phyloP scores from a whole-genome alignment of 2,113 vertebrate species.

The Nibea albiflora region DNA sequence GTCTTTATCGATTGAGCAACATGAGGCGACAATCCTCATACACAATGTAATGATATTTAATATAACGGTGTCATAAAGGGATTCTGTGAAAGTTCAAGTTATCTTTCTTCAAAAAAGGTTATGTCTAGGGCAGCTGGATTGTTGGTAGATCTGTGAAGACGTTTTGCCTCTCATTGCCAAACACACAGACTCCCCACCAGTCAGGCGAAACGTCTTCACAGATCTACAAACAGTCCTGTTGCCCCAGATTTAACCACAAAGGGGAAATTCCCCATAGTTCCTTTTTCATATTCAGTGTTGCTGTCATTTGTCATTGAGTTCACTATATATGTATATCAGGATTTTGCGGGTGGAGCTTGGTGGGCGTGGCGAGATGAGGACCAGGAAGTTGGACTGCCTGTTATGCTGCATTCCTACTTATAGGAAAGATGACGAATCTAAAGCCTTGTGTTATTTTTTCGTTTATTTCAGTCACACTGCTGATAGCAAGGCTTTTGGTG shows the following conservation, averaged over 20 bases:
- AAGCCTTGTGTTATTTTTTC: neutral
- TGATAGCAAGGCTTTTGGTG: neutral
- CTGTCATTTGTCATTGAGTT: too few species aligned
- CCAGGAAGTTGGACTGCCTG: neutral
- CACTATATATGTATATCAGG: neutral
- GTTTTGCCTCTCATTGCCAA: too few species aligned
- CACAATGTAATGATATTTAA: neutral
- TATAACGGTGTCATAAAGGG: neutral
- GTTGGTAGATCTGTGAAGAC: too few species aligned
- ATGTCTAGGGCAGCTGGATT: too few species aligned
- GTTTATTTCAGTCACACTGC: neutral
- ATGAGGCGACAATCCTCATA: neutral
- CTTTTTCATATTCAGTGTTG: neutral
- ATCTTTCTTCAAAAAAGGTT: too few species aligned
- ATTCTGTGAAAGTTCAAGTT: too few species aligned
- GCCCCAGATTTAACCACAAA: neutral
- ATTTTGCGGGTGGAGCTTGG: too few species aligned
- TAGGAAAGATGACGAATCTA: neutral
- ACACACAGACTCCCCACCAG: too few species aligned
- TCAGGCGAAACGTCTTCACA: too few species aligned
- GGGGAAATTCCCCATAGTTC: neutral
- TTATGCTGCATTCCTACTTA: neutral
- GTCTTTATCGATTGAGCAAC: neutral
- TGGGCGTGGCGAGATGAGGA: neutral
- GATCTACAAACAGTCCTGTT: too few species aligned